Conservation (phyloP, 2,797 vertebrate species). For the Schizopygopsis malacanthus region DNA sequence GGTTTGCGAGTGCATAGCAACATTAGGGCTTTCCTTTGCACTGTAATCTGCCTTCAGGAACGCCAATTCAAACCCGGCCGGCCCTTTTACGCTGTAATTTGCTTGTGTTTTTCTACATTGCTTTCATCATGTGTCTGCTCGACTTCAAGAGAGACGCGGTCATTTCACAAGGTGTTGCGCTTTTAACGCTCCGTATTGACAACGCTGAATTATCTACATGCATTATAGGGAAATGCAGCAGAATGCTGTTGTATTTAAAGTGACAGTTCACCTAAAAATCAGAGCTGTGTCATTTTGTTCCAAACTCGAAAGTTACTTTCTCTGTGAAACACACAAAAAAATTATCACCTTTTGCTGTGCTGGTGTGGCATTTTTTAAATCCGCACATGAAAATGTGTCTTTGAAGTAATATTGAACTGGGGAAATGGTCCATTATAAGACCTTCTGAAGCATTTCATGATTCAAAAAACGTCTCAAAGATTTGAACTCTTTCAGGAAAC, state of each 20-base stretch:
- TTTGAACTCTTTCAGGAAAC: neutral
- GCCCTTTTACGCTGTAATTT: slow-evolving; percentile 19
- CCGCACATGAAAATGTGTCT: neutral
- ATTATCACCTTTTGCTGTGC: neutral
- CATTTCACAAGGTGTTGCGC: slow-evolving; percentile 4
- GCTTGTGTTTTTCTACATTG: slow-evolving; percentile 6
- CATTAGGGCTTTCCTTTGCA: slow-evolving; percentile 22
- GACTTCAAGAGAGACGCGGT: neutral
- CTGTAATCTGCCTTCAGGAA: slow-evolving; percentile 31
- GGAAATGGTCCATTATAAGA: neutral
- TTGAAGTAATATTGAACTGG: neutral
- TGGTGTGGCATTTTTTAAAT: neutral
- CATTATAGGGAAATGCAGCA: neutral
- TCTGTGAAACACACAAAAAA: neutral
- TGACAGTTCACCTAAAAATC: neutral
- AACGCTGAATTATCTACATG: neutral
- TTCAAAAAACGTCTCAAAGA: neutral
- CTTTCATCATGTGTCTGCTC: slow-evolving; percentile 31
- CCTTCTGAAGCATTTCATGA: neutral
- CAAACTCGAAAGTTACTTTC: neutral
- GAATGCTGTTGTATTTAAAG: neutral
- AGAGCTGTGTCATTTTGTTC: neutral
- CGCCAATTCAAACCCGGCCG: neutral
- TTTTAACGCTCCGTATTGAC: neutral
- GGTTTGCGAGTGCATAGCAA: neutral